Base-by-base conservation (phyloP, 1,140 invertebrate genomes). In the Campodea augens region DNA sequence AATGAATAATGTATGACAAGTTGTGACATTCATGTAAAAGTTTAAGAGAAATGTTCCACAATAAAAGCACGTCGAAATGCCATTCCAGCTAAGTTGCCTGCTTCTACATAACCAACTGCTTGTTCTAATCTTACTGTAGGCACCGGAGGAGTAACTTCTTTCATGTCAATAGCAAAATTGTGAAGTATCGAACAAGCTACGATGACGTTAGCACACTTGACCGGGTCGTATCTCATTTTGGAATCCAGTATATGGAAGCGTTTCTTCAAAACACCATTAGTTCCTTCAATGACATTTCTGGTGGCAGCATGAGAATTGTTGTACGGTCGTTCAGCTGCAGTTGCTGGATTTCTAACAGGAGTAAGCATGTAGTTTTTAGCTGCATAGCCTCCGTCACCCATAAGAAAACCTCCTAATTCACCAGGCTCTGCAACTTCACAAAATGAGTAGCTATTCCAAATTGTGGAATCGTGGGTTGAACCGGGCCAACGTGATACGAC, bases 401-500 rank as follows among this genome's bases (percentile, higher is more conserved):
- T 10, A 13, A 39, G 19, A 10, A 39, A 39, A 39, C 19, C 19
- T n/a, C 38, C 7, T 5, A 20, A 13, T 10, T 3, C 25, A 5
- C 12, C 19, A 7, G 19, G 12, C 18, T 39, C 38, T 5, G 18
- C 5, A 7, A 39, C 7, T 18, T 5, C 19, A 13, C 38, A 10
- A 7, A 13, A 5, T 10, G 12, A 12, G 12, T 50, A 61, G 24
- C 47, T 43, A 7, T 40, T 10, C 1, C 52, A 53, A 22, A 60
- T 52, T 36, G 49, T 50, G 5, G 45, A 43, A 52, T 60, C 59
- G 46, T 57, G 55, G 1, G 42, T 43, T 13, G 46, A 49, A 4
- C 59, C 57, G 25, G 52, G 52, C 50, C 45, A 60, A 12, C 55
- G 49, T 20, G 46, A 45, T 49, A 55, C 51, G 23, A 54, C 27